Evolutionary conservation across 2,797 vertebrate genomes (phyloP).

Genomic region (Lepus townsendii): DNA sequence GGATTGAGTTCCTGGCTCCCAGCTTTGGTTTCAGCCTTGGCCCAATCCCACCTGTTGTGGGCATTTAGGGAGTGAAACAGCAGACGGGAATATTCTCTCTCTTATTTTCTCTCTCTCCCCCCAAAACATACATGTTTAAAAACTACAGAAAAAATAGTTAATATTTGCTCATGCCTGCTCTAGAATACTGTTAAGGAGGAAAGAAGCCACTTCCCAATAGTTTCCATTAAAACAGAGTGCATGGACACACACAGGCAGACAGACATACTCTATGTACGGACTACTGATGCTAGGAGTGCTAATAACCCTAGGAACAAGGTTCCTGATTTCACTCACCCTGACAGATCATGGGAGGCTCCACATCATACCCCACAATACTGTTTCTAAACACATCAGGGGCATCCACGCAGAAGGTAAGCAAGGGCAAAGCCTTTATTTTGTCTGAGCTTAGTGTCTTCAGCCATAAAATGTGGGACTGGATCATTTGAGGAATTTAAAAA

Average conservation of each 20-base stretch:
- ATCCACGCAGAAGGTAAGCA: constrained; percentile 55
- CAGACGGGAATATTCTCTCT: too few relatives aligned
- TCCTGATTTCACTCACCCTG: not conserved
- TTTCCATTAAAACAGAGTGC: not conserved
- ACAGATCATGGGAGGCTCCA: constrained; percentile 14
- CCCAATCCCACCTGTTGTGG: too few relatives aligned
- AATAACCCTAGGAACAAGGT: not conserved
- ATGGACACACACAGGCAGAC: not conserved
- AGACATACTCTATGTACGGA: accelerated
- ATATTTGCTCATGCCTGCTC: not conserved
- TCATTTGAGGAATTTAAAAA: constrained; percentile 68
- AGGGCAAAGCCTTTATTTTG: constrained; percentile 72
- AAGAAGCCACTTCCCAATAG: not conserved
- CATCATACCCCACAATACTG: not conserved
- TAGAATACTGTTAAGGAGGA: not conserved
- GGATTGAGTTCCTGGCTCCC: too few relatives aligned
- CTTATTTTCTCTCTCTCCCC: too few relatives aligned
- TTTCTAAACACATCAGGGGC: constrained; percentile 44
- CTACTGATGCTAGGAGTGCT: too few relatives aligned
- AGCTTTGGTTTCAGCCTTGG: too few relatives aligned
- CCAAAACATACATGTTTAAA: too few relatives aligned
- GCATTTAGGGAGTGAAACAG: too few relatives aligned
- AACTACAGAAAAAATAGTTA: too few relatives aligned
- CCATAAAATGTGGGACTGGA: constrained; percentile 66
- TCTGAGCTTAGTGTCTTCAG: constrained; percentile 73